Percentiles rank a stretch among this genome's conserved stretches.
Evolutionary conservation across 2,113 vertebrate genomes (phyloP).

Genomic region (Coptodon rendalli): DNA sequence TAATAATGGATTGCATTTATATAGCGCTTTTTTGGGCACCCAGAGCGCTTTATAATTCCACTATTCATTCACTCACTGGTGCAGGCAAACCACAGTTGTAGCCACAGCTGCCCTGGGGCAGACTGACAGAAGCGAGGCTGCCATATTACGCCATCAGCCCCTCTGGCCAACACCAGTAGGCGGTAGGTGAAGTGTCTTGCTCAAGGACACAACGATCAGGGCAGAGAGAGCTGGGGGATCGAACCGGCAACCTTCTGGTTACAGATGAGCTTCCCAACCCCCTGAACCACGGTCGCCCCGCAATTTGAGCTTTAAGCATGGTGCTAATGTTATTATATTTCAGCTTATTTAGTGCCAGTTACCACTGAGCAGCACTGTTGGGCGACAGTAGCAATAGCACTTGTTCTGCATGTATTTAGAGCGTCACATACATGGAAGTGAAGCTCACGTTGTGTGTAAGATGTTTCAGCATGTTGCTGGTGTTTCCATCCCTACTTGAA

Average conservation of each 20-base stretch:
- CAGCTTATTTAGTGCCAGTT: neutral
- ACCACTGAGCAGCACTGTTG: neutral
- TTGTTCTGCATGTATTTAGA: neutral
- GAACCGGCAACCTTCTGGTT: neutral
- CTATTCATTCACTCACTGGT: neutral
- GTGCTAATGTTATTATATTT: neutral
- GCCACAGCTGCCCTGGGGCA: neutral
- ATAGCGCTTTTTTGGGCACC: neutral
- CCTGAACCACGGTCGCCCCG: fast-evolving
- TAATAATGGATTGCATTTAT: neutral
- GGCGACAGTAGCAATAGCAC: neutral
- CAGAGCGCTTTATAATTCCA: neutral
- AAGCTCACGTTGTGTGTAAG: neutral
- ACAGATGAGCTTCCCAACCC: neutral
- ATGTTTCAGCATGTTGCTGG: neutral
- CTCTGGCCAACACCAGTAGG: neutral
- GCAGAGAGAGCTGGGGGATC: neutral
- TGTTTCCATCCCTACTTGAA: neutral
- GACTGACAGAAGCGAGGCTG: neutral
- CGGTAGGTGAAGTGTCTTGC: neutral
- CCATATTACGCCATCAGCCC: fast-evolving
- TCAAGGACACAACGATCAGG: neutral
- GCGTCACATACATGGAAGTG: neutral
- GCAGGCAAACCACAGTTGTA: neutral
- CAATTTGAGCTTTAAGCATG: neutral